Percentiles rank a stretch among this genome's conserved stretches.
phyloP scores from a whole-genome alignment of 2,888 invertebrate genomes.

The Podabrus alpinus region DNA sequence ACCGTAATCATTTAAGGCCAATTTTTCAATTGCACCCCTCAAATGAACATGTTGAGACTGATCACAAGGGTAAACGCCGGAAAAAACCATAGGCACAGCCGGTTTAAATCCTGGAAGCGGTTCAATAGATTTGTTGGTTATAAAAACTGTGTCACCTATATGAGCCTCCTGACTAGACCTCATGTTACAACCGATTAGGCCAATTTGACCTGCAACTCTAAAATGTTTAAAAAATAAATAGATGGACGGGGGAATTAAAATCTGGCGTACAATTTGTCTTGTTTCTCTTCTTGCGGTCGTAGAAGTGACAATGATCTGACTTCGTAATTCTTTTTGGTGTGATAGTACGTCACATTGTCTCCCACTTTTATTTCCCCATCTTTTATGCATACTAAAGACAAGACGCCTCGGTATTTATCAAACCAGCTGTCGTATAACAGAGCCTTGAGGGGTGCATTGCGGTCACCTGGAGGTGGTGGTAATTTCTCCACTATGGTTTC shows the following conservation, averaged over 20 bases:
- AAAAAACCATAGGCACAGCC: slow-evolving; percentile 82
- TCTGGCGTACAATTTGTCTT: slow-evolving; percentile 64
- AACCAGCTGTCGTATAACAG: slow-evolving; percentile 94
- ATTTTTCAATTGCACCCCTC: slow-evolving; percentile 83
- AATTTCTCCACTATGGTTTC: slow-evolving; percentile 77
- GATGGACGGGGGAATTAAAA: not conserved
- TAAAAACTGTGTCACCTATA: slow-evolving; percentile 77
- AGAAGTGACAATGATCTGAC: slow-evolving; percentile 80
- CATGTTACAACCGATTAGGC: slow-evolving; percentile 84
- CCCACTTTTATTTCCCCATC: slow-evolving; percentile 77
- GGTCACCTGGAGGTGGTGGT: slow-evolving; percentile 71
- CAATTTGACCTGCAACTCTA: slow-evolving; percentile 89
- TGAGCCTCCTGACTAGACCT: slow-evolving; percentile 71
- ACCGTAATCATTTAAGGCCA: slow-evolving; percentile 92
- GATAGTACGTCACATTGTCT: slow-evolving; percentile 73
- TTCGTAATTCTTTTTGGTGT: slow-evolving; percentile 75
- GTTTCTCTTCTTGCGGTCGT: slow-evolving; percentile 72
- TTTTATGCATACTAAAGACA: slow-evolving; percentile 76
- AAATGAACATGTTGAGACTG: slow-evolving; percentile 80
- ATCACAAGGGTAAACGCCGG: slow-evolving; percentile 89
- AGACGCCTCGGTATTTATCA: slow-evolving; percentile 82
- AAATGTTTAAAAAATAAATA: slow-evolving; percentile 21
- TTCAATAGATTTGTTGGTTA: slow-evolving; percentile 60
- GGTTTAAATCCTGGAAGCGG: slow-evolving; percentile 68
- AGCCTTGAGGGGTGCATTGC: slow-evolving; percentile 71